Evolutionary conservation across 2,797 vertebrate species (phyloP).

Genomic region (Rhinella marina): DNA sequence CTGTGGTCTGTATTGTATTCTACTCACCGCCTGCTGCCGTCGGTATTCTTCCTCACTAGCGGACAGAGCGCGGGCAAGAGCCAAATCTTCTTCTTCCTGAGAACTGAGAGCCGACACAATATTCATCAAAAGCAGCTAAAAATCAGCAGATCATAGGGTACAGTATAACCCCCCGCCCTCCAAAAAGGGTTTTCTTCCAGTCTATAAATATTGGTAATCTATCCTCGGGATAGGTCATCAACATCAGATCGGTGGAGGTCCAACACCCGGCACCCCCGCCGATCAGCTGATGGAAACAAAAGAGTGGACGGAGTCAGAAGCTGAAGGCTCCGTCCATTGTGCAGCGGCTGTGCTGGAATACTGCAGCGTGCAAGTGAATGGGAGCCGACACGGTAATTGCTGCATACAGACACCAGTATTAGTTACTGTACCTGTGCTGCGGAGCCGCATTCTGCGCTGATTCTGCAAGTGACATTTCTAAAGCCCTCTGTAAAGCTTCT

Average conservation of each 20-base stretch:
- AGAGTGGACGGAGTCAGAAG: no score
- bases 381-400: no score
- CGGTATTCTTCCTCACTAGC: constrained; percentile 78
- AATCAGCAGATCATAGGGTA: background rate
- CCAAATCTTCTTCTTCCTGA: constrained; percentile 78
- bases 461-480: constrained; percentile 94
- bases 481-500: constrained; percentile 91
- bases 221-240: no score
- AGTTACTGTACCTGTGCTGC: constrained; percentile 64
- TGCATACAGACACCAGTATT: no score
- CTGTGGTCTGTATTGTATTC: background rate
- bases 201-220: no score
- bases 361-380: no score
- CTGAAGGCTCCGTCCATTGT: no score
- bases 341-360: no score
- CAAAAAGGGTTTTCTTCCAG: no score
- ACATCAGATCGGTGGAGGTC: no score
- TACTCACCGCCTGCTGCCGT: constrained; percentile 69
- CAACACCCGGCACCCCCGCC: no score
- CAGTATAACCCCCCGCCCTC: background rate
- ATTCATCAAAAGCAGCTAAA: background rate
- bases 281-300: no score
- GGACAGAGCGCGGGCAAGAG: constrained; percentile 76
- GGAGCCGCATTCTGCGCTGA: constrained; percentile 65
- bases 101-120: constrained; percentile 64